Conservation (phyloP, 2,797 vertebrate species). For the Periophthalmus magnuspinnatus region DNA sequence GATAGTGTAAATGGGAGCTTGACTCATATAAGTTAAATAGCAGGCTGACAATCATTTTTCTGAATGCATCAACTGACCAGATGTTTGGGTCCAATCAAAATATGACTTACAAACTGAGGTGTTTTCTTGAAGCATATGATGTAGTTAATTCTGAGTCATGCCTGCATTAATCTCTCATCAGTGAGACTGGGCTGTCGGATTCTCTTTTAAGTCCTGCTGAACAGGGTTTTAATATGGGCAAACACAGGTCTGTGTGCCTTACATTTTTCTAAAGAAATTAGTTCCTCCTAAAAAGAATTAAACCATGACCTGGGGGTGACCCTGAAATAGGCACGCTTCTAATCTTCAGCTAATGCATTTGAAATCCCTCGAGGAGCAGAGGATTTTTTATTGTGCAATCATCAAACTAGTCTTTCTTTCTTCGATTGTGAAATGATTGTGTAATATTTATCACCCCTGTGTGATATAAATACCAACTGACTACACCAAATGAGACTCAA, state of each 20-base stretch:
- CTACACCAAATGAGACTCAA: not conserved
- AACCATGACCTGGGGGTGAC: conserved; percentile 42
- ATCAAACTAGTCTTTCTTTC: conserved; percentile 16
- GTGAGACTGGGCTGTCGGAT: conserved; percentile 27
- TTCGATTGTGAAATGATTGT: not conserved
- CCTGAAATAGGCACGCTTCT: conserved; percentile 24
- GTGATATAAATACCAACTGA: not conserved
- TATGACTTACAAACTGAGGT: conserved; percentile 28
- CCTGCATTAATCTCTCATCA: conserved; percentile 45
- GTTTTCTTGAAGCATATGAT: conserved; percentile 35
- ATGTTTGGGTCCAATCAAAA: conserved; percentile 23
- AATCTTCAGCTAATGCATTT: conserved; percentile 41
- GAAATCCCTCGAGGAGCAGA: conserved; percentile 43
- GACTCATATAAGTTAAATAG: no score
- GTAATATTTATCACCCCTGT: not conserved
- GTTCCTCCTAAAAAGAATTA: conserved; percentile 31
- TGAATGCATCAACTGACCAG: not conserved
- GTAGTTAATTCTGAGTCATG: conserved; percentile 40
- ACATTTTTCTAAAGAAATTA: conserved; percentile 34
- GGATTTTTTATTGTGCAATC: conserved; percentile 32
- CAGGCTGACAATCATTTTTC: not conserved
- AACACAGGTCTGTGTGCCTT: conserved; percentile 41
- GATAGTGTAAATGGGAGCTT: no score
- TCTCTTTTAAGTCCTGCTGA: conserved; percentile 40
- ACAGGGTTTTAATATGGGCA: conserved; percentile 56